Evolutionary conservation across 2,888 invertebrate species (phyloP), one percentile per base, ranked within the genome.

Genomic region (Sthenelais limicola): DNA sequence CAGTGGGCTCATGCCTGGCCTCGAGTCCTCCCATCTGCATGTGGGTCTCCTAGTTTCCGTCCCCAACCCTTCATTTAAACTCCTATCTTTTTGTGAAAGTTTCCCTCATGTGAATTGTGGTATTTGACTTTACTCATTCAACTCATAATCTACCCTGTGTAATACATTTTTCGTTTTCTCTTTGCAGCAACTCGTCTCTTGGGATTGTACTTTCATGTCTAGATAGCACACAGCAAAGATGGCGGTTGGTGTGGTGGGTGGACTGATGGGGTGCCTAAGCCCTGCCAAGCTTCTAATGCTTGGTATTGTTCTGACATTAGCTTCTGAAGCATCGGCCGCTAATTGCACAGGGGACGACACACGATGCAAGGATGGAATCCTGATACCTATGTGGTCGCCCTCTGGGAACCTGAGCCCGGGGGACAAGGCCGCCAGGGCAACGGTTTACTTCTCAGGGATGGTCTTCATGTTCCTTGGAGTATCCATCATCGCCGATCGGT

Each of bases 401-500:
- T 90, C 91, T 82, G 92, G 92, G 38, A 82, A 84, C 72, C 80
- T 88, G 15, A 84, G 84, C 56, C 56, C 74, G 62, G 91, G 92
- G 71, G 95, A 96, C 84, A 91, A 94, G 77, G 90, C 94, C 77
- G 90, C 95, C 74, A 92, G 99, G 35, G 98, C 98, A 52, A 83
- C 93, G 77, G 92, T 96, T 76, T 99, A 99, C 90, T 96, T 98
- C 89, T 81, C 95, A 68, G 89, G 92, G 58, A 92, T 99, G 88
- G 90, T 94, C 82, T 99, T 98, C 88, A 92, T 98, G 87, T 99
- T 99, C 90, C 94, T 99, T 86, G 99, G 99, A 72, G 98, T 99
- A 56, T 98, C 98, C 81, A 98, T 99, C 88, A 94, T 98, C 79
- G 97, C 98, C 80, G 99, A 99, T 88, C 93, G 98, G 74, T 99